Evolutionary conservation across 2,888 invertebrate species (phyloP).

Genomic region (Nudaria mundana): DNA sequence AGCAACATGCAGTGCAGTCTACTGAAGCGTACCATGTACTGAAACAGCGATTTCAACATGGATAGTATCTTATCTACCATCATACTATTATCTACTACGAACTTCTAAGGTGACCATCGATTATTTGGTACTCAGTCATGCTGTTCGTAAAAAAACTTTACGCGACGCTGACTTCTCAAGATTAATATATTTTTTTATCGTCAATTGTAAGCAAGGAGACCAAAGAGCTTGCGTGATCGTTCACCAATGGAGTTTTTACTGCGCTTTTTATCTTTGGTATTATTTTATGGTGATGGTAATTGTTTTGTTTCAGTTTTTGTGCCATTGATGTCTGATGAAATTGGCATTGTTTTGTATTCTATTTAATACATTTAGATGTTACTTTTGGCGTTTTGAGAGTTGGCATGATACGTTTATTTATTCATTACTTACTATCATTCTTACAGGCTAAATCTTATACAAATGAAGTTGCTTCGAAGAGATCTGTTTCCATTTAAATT

Average conservation of each 20-base stretch:
- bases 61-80: too few relatives aligned
- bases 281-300: slow-evolving; percentile 10
- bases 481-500: too few relatives aligned
- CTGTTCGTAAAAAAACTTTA: slow-evolving; percentile 18
- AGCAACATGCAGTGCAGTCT: too few relatives aligned
- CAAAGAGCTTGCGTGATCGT: slow-evolving; percentile 19
- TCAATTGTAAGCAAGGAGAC: slow-evolving; percentile 30
- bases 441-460: too few relatives aligned
- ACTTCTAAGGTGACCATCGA: slow-evolving; percentile 1
- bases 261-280: slow-evolving; percentile 11
- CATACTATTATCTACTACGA: too few relatives aligned
- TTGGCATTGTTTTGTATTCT: neutral
- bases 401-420: too few relatives aligned
- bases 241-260: slow-evolving; percentile 12
- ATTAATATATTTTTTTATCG: slow-evolving; percentile 35
- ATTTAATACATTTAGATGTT: too few relatives aligned
- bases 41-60: too few relatives aligned
- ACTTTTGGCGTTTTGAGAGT: too few relatives aligned
- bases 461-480: too few relatives aligned
- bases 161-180: slow-evolving; percentile 22
- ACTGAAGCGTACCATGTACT: too few relatives aligned
- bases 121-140: slow-evolving; percentile 7
- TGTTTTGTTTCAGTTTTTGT: slow-evolving; percentile 8
- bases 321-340: neutral
- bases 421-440: too few relatives aligned